Evolutionary conservation across 2,888 invertebrate species (phyloP).

Genomic region (Acronicta leporina): DNA sequence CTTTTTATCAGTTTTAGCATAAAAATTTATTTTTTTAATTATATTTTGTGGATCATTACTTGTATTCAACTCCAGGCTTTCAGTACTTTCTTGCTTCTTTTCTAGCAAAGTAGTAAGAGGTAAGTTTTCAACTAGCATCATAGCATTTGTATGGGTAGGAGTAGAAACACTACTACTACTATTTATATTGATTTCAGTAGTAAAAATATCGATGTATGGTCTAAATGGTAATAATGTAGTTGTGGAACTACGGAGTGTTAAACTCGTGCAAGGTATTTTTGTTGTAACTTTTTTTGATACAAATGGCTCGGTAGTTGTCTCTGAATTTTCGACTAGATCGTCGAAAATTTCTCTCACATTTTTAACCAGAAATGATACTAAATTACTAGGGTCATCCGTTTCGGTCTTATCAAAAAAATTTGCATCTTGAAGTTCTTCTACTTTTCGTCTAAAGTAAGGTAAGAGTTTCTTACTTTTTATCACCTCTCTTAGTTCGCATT

Average conservation of each 20-base stretch:
- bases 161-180: constrained; percentile 42
- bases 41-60: constrained; percentile 51
- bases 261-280: constrained; percentile 28
- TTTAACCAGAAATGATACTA: constrained; percentile 72
- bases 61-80: constrained; percentile 37
- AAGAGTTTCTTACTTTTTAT: constrained; percentile 62
- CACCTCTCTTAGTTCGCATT: constrained; percentile 39
- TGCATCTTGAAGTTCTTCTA: constrained; percentile 66
- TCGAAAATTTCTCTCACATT: constrained; percentile 75
- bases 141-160: constrained; percentile 37
- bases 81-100: constrained; percentile 41
- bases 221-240: constrained; percentile 22
- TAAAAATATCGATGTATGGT: constrained; percentile 23
- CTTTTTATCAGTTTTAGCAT: constrained; percentile 54
- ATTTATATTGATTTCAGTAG: constrained; percentile 40
- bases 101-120: constrained; percentile 57
- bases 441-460: constrained; percentile 70
- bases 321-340: constrained; percentile 54
- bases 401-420: constrained; percentile 42
- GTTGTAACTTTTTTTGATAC: constrained; percentile 9
- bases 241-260: constrained; percentile 15
- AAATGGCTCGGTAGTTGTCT: constrained; percentile 15
- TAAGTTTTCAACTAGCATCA: constrained; percentile 55
- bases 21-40: constrained; percentile 54
- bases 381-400: constrained; percentile 60